These are phyloP conservation scores for Molossus molossus DNA, from an alignment of 2,797 vertebrate species.

Conservation along the genomic window DNA sequence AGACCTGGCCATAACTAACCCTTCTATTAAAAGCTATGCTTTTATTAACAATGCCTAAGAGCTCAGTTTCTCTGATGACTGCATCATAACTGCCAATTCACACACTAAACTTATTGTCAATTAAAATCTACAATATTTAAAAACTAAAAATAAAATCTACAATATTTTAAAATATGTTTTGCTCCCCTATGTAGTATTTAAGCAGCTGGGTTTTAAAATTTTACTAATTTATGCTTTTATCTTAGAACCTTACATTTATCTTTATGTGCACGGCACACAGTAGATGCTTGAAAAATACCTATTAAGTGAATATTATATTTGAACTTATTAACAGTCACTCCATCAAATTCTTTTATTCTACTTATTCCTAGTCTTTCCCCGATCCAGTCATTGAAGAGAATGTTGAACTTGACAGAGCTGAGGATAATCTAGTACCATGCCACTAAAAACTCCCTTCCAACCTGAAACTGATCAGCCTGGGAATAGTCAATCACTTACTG, in stretches of 20 bases:
- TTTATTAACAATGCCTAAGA: background rate
- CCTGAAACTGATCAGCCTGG: background rate
- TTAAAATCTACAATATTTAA: constrained; percentile 38
- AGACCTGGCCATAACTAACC: background rate
- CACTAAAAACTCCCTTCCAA: constrained; percentile 3
- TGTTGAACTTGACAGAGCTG: background rate
- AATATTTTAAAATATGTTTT: constrained; percentile 33
- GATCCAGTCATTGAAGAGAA: background rate
- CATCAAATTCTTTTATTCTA: constrained; percentile 8
- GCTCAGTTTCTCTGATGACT: background rate
- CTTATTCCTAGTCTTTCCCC: background rate
- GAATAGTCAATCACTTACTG: constrained; percentile 29
- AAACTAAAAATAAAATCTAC: background rate
- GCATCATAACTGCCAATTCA: background rate
- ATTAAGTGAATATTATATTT: background rate
- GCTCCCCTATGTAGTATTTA: background rate
- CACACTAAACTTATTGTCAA: background rate
- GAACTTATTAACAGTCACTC: constrained; percentile 33
- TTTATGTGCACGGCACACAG: background rate
- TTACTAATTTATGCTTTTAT: constrained; percentile 31
- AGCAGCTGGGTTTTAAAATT: background rate
- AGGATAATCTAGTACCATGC: background rate
- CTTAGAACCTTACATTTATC: constrained; percentile 27
- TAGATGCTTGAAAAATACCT: constrained; percentile 1
- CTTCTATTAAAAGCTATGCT: background rate